These are phyloP conservation scores for Osedax fenrisi DNA, from an alignment of 2,888 invertebrate species.

Conservation along the genomic window DNA sequence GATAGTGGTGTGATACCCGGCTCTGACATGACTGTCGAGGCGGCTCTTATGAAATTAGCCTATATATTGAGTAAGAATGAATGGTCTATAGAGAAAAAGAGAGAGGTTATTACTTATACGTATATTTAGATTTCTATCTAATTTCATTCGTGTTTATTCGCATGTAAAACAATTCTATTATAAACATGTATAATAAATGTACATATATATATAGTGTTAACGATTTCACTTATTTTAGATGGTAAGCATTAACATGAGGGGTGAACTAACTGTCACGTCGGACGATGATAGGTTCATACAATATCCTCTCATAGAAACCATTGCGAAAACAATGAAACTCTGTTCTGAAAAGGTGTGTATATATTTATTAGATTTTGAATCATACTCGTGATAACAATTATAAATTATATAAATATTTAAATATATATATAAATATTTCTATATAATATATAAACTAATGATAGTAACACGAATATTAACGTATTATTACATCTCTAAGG, in stretches of 20 bases:
- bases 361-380: neutral
- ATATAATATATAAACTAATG: no score
- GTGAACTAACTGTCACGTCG: conserved; percentile 38
- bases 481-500: no score
- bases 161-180: no score
- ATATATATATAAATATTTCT: neutral
- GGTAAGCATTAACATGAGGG: conserved; percentile 41
- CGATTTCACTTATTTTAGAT: conserved; percentile 35
- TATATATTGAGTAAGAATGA: conserved; percentile 70
- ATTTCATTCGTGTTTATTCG: no score
- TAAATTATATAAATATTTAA: neutral
- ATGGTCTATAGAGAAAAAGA: conserved; percentile 49
- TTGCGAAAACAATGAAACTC: conserved; percentile 56
- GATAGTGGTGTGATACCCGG: conserved; percentile 67
- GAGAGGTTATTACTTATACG: conserved; percentile 38
- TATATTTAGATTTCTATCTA: neutral
- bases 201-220: neutral
- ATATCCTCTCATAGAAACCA: conserved; percentile 54
- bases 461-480: no score
- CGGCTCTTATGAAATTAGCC: conserved; percentile 76
- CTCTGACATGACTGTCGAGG: conserved; percentile 81
- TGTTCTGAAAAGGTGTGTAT: conserved; percentile 51
- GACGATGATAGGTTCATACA: conserved; percentile 37
- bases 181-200: neutral
- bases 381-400: neutral